Conservation (phyloP, 37 sponge, comb jelly and placozoan genomes). For the Aphrocallistes beatrix region DNA sequence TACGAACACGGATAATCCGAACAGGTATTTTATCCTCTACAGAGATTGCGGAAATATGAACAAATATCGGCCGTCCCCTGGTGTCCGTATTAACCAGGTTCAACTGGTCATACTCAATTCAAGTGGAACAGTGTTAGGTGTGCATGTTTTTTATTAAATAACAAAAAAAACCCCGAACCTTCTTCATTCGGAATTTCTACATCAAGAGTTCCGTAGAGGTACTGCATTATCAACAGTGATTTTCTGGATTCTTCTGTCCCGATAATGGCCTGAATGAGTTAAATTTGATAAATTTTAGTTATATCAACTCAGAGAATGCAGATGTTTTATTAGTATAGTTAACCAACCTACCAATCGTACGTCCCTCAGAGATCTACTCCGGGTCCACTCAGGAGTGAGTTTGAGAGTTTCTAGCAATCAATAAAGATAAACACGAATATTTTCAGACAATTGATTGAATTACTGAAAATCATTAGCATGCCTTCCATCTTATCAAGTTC, state of each 20-base stretch:
- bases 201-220: slow-evolving; percentile 3
- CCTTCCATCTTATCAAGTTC: neutral
- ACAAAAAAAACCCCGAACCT: neutral
- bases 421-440: neutral
- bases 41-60: too few relatives aligned
- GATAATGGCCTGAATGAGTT: neutral
- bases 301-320: neutral
- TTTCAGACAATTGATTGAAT: neutral
- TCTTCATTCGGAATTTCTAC: neutral
- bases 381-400: neutral
- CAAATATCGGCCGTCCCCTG: too few relatives aligned
- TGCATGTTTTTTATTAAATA: too few relatives aligned
- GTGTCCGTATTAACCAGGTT: too few relatives aligned
- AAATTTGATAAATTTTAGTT: neutral
- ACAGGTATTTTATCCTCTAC: too few relatives aligned
- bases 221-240: neutral
- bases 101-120: too few relatives aligned
- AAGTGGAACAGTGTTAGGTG: too few relatives aligned
- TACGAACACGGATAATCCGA: too few relatives aligned
- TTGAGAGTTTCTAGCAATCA: neutral
- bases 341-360: slow-evolving; percentile 20
- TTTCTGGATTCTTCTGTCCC: neutral
- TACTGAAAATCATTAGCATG: neutral
- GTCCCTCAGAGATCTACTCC: neutral
- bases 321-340: neutral